phyloP scores from a whole-genome alignment of 2,113 vertebrate species.

The Antechinus stuartii region DNA sequence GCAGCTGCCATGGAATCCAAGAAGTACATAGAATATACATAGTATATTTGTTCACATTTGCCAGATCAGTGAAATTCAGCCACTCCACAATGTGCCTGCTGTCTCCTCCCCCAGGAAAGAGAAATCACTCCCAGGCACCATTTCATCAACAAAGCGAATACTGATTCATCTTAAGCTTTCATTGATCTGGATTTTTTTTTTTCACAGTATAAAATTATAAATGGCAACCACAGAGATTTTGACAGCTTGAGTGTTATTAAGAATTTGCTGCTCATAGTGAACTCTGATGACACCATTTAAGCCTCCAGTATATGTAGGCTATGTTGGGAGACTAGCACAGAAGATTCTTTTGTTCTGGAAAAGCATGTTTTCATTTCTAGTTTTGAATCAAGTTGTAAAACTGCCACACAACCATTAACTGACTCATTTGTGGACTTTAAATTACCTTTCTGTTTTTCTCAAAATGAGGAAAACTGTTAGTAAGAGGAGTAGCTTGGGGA shows the following conservation, averaged over 20 bases:
- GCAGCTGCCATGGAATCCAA: conserved; percentile 90
- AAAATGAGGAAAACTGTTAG: conserved; percentile 55
- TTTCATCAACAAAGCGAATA: conserved; percentile 75
- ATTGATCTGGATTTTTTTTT: conserved; percentile 76
- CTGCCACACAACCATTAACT: conserved; percentile 63
- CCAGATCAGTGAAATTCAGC: conserved; percentile 83
- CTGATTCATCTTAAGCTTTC: conserved; percentile 77
- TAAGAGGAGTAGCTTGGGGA: not conserved
- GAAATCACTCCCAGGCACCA: conserved; percentile 73
- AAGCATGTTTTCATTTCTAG: conserved; percentile 70
- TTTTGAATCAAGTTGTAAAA: conserved; percentile 68
- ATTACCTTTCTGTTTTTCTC: conserved; percentile 57
- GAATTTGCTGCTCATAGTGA: conserved; percentile 73
- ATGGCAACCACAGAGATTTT: conserved; percentile 76
- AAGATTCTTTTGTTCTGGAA: conserved; percentile 63
- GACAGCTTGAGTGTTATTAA: conserved; percentile 80
- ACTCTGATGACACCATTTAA: conserved; percentile 70
- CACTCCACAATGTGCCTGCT: conserved; percentile 75
- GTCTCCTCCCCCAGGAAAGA: conserved; percentile 77
- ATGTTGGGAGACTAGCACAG: conserved; percentile 69
- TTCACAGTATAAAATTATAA: conserved; percentile 84
- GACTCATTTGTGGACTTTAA: conserved; percentile 60
- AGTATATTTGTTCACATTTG: conserved; percentile 89
- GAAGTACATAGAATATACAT: conserved; percentile 90
- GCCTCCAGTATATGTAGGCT: conserved; percentile 68